Percentiles rank a stretch among this genome's conserved stretches.
Conservation (phyloP, 2,888 invertebrate species). For the Deroplatys truncata region DNA sequence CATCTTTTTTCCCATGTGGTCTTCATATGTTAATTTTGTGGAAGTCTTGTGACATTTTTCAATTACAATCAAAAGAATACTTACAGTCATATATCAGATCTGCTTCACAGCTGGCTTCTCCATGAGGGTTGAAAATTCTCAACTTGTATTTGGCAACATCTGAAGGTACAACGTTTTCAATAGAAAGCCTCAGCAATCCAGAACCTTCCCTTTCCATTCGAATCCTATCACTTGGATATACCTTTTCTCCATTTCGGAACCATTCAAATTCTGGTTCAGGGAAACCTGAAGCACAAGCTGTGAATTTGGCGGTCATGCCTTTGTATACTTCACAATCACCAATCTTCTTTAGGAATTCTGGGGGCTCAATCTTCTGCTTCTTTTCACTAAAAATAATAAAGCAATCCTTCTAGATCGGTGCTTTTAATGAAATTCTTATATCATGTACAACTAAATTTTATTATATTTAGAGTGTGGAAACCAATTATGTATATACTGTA, state of each 20-base stretch:
- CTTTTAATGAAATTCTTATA: no score
- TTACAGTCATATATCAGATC: slow-evolving; percentile 77
- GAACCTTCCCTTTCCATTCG: slow-evolving; percentile 78
- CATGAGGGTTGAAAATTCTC: slow-evolving; percentile 78
- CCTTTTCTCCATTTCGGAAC: slow-evolving; percentile 73
- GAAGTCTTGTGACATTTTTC: no score
- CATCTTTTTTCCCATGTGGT: no score
- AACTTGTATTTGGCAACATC: slow-evolving; percentile 85
- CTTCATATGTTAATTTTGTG: no score
- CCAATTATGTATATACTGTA: no score
- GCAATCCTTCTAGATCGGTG: neutral
- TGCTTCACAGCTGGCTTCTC: slow-evolving; percentile 76
- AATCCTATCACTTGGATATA: slow-evolving; percentile 79
- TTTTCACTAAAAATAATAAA: slow-evolving; percentile 54
- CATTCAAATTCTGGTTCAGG: slow-evolving; percentile 87
- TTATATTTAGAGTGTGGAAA: no score
- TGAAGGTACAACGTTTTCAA: slow-evolving; percentile 69
- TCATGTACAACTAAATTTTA: no score
- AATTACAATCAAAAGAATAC: slow-evolving; percentile 35
- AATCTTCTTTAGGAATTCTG: slow-evolving; percentile 83
- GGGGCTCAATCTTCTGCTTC: slow-evolving; percentile 73
- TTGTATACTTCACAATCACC: slow-evolving; percentile 83
- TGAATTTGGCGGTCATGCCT: slow-evolving; percentile 87
- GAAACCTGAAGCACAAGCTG: slow-evolving; percentile 83
- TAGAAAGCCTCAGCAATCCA: slow-evolving; percentile 75